Conservation (phyloP, 2,888 invertebrate species). For the Papilio elwesi region DNA sequence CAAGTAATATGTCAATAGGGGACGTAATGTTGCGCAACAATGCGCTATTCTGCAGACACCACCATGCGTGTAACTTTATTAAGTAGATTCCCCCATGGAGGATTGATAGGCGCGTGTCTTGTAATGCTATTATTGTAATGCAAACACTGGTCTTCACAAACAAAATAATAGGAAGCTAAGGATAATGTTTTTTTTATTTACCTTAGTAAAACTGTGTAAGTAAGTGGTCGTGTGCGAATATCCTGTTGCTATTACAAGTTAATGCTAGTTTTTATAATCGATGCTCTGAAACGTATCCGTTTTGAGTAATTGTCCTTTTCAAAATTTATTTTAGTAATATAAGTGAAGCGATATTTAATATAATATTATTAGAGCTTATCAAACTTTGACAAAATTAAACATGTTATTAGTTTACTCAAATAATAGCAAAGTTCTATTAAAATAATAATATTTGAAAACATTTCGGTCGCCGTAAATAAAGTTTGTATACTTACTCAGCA, state of each 20-base stretch:
- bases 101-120: conserved; percentile 66
- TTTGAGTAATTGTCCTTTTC: too few species aligned
- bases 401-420: not conserved
- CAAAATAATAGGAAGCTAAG: conserved; percentile 11
- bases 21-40: conserved; percentile 73
- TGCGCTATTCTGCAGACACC: conserved; percentile 60
- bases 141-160: not conserved
- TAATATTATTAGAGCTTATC: too few species aligned
- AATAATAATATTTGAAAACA: not conserved
- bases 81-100: conserved; percentile 68
- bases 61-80: conserved; percentile 77
- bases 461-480: not conserved
- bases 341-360: too few species aligned
- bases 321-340: too few species aligned
- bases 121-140: conserved; percentile 43
- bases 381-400: too few species aligned
- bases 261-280: too few species aligned
- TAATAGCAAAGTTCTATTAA: not conserved
- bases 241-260: too few species aligned
- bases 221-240: too few species aligned
- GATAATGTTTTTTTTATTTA: not conserved
- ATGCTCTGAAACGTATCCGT: too few species aligned
- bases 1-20: conserved; percentile 76
- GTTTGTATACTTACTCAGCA: conserved; percentile 49
- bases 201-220: not conserved